Base-by-base conservation (phyloP, 2,113 vertebrate genomes). In the Peromyscus californicus region DNA sequence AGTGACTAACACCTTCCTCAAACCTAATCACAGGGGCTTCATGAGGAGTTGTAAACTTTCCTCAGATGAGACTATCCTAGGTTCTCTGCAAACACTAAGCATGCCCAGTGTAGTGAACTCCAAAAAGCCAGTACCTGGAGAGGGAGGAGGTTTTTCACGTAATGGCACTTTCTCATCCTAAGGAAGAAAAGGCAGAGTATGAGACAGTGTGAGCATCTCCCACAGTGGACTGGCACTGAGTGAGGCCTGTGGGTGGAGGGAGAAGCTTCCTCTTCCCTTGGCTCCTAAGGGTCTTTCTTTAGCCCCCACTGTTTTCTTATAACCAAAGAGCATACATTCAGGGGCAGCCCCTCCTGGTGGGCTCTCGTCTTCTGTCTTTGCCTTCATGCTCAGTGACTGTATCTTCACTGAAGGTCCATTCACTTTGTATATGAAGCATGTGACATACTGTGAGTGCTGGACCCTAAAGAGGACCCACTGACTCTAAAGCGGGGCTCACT, bases 41-140 rank as follows among this genome's bases (percentile, higher is more conserved):
- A 31, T 5, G 29, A 61, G 48, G 36, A 63, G 42, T 67, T 19
- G 42, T 1, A 59, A 78, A 6, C n/a, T 67, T 92, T 24, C 74
- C 21, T 59, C 57, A 84, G 61, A 17, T 17, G 17, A 93, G 78
- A 74, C 48, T n/a, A n/a, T 10, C 70, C 88, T 80, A 31, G 16
- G 72, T 12, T 22, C 4, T 92, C 90, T 85, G 42, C 54, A 57
- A 90, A 83, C 5, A 16, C 12, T 11, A 85, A 39, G 22, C 11
- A 90, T 29, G 72, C 42, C 69, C 75, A 31, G n/a, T 36, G 70
- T 5, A 75, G 89, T 31, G n/a, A 93, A 59, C 72, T 39, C 63
- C 80, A 45, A 95, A 94, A 94, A 82, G 39, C 75, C 82, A 42
- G 45, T 99, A 99, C 99, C 99, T 99, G 99, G 98, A 65, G 98